phyloP scores from a whole-genome alignment of 2,797 vertebrate species.

The Buphagus erythrorhynchus region DNA sequence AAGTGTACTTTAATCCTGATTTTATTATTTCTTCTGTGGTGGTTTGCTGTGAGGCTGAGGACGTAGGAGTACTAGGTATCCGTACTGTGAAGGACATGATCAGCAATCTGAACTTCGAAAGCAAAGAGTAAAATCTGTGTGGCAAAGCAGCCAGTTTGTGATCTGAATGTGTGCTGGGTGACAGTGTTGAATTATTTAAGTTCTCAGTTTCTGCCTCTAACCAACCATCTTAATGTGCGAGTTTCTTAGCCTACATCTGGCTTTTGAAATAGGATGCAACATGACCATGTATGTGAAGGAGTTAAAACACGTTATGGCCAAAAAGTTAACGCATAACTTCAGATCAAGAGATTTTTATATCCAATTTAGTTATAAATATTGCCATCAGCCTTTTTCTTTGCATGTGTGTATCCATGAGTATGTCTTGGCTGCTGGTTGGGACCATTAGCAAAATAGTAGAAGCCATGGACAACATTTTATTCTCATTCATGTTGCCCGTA shows the following conservation, averaged over 20 bases:
- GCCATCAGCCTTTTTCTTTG: constrained; percentile 16
- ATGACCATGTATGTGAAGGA: background rate
- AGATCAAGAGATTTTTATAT: background rate
- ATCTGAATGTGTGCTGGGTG: background rate
- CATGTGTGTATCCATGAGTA: background rate
- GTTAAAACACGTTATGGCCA: constrained; percentile 3
- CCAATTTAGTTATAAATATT: constrained; percentile 27
- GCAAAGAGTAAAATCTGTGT: background rate
- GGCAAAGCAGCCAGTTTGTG: background rate
- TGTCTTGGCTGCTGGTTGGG: background rate
- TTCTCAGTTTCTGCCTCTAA: background rate
- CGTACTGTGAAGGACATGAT: background rate
- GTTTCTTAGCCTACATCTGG: background rate
- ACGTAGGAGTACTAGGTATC: background rate
- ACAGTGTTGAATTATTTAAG: background rate
- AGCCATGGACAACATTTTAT: background rate
- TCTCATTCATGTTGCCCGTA: background rate
- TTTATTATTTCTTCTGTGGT: constrained; percentile 52
- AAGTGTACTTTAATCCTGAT: constrained; percentile 62
- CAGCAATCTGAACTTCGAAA: constrained; percentile 41
- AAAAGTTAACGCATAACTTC: background rate
- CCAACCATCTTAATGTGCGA: background rate
- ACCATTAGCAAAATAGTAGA: background rate
- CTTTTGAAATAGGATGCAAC: background rate
- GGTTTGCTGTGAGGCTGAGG: background rate